Conservation (phyloP, 1,140 invertebrate genomes). For the Portunus trituberculatus region DNA sequence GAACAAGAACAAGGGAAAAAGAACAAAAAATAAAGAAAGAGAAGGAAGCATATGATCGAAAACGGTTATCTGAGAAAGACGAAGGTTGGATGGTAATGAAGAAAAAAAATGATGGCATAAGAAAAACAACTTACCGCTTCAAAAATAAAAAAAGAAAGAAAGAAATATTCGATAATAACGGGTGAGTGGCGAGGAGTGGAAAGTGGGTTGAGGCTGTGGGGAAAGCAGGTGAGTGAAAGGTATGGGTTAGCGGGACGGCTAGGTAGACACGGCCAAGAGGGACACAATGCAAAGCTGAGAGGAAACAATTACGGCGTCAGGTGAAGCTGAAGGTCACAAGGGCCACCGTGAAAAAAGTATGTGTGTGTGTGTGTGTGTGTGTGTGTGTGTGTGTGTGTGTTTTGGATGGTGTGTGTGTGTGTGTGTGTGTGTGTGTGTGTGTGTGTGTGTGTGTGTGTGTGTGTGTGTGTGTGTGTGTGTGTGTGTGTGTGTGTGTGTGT, state of each 20-base stretch:
- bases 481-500: too few species aligned
- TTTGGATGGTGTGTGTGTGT: too few species aligned
- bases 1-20: background rate
- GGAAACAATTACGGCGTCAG: background rate
- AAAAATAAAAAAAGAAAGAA: background rate
- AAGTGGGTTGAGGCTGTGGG: background rate
- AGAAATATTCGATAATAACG: background rate
- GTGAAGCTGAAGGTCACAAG: background rate
- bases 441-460: too few species aligned
- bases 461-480: too few species aligned
- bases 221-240: background rate
- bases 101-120: background rate
- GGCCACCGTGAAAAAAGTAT: background rate
- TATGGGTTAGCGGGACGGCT: background rate
- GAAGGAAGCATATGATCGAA: background rate
- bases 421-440: too few species aligned
- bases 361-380: conserved; percentile 40
- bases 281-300: background rate
- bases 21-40: too few species aligned
- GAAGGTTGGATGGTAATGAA: background rate
- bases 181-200: background rate
- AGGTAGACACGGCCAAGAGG: background rate
- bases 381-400: background rate
- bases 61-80: background rate
- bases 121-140: background rate